Evolutionary conservation across 2,888 invertebrate species (phyloP).

Genomic region (Clistopyga incitator): DNA sequence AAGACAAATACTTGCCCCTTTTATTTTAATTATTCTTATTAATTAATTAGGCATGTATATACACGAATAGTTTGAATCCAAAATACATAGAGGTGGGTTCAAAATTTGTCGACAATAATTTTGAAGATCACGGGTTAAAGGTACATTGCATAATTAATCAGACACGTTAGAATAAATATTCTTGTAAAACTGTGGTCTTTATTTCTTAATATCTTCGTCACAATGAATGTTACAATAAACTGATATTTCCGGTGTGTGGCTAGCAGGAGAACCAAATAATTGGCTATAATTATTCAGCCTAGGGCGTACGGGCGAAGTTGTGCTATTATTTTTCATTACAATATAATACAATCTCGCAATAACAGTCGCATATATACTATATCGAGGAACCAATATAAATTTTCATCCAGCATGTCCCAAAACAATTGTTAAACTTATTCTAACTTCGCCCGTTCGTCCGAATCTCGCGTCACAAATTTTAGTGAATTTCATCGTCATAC

Average conservation of each 20-base stretch:
- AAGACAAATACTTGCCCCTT: no score
- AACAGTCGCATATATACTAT: constrained; percentile 18
- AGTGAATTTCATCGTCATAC: constrained; percentile 4
- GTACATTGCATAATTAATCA: not conserved
- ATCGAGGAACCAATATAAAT: constrained; percentile 25
- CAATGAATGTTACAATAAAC: constrained; percentile 62
- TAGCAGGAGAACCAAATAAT: constrained; percentile 30
- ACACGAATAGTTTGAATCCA: no score
- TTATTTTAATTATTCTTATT: no score
- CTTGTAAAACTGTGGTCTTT: constrained; percentile 77
- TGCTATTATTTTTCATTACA: not conserved
- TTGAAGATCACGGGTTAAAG: not conserved
- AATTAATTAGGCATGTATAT: no score
- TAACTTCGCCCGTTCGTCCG: constrained; percentile 29
- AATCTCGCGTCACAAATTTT: not conserved
- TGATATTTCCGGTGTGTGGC: constrained; percentile 53
- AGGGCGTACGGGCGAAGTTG: constrained; percentile 20
- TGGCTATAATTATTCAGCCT: constrained; percentile 15
- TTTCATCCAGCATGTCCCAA: not conserved
- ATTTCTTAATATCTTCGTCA: constrained; percentile 73
- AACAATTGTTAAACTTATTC: constrained; percentile 8
- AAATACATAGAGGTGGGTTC: no score
- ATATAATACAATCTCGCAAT: constrained; percentile 32
- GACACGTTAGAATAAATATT: constrained; percentile 23
- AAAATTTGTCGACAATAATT: no score